Evolutionary conservation across 2,888 invertebrate species (phyloP), one percentile per base, ranked within the genome.

Genomic region (Eurytoma californica): DNA sequence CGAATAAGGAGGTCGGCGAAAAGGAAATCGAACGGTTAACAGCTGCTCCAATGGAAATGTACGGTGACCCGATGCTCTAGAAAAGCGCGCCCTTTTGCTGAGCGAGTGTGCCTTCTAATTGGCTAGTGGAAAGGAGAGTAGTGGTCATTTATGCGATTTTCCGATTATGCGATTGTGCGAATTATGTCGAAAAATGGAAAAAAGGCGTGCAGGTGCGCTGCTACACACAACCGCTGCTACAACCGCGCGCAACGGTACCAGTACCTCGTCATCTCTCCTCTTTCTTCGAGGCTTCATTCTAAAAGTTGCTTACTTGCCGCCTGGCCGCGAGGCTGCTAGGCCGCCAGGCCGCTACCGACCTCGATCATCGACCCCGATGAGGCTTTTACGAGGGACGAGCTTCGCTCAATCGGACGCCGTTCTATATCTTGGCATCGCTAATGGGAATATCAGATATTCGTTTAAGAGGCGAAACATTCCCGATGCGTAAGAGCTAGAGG

Each of bases 301-400:
- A 84, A 86, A 86, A 84, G 39, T 39, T 39, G 39, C 39, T 39
- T 39, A 39, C 39, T 39, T 7, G 39, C 39, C 39, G 39, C 9
- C 9, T 9, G 39, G 9, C 39, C 39, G 39, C 53, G n/a, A n/a
- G n/a, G n/a, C n/a, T n/a, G n/a, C n/a, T n/a, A n/a, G n/a, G n/a
- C n/a, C n/a, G 39, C 9, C 9, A 9, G 39, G 9, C 39, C 39
- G 39, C 53, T 16, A 79, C 80, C 82, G 86, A 85, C 87, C 87
- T 85, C 85, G 83, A 86, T 87, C 82, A 81, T 61, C 83, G 85
- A 83, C 88, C 87, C 84, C 85, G 83, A 87, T 88, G 85, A 83
- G 74, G 60, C 68, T 82, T 80, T 82, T 80, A 82, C 81, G 68
- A 69, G 66, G 57, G n/a, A 14, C 39, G 69, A 28, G 53, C 0